Conservation (phyloP, 2,797 vertebrate genomes). For the Leucoraja ocellata region DNA sequence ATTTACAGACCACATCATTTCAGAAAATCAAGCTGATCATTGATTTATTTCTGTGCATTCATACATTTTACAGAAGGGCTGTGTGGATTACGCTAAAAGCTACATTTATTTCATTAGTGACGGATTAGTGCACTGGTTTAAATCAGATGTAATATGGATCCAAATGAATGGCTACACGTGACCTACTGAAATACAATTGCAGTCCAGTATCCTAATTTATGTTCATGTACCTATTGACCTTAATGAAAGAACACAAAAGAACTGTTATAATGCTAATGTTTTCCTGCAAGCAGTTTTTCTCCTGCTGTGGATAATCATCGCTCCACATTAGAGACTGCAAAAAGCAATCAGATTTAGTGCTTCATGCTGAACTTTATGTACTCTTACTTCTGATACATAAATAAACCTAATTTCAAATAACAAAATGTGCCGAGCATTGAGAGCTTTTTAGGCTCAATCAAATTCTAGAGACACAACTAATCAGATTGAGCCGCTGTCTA, state of each 20-base stretch:
- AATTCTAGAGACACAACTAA: not conserved
- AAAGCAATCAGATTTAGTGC: constrained; percentile 23
- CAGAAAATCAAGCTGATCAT: constrained; percentile 13
- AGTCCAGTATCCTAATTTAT: constrained; percentile 54
- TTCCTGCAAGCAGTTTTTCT: constrained; percentile 44
- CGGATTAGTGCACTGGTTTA: constrained; percentile 57
- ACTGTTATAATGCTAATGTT: constrained; percentile 48
- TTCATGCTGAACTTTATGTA: constrained; percentile 36
- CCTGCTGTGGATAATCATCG: constrained; percentile 37
- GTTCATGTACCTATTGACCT: constrained; percentile 56
- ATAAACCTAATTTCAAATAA: constrained; percentile 23
- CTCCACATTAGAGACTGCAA: not conserved
- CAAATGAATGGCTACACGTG: constrained; percentile 52
- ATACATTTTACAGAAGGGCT: constrained; percentile 46
- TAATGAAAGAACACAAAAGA: constrained; percentile 43
- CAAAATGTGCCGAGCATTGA: not conserved
- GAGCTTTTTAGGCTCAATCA: constrained; percentile 10
- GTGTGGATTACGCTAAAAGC: constrained; percentile 57
- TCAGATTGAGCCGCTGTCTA: not conserved
- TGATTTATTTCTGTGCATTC: constrained; percentile 29
- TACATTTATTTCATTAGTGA: constrained; percentile 55
- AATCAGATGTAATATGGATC: constrained; percentile 60
- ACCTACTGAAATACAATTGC: constrained; percentile 51
- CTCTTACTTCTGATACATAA: constrained; percentile 36
- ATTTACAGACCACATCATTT: not conserved